Conservation (phyloP, 2,113 vertebrate genomes). For the Brachyistius frenatus region DNA sequence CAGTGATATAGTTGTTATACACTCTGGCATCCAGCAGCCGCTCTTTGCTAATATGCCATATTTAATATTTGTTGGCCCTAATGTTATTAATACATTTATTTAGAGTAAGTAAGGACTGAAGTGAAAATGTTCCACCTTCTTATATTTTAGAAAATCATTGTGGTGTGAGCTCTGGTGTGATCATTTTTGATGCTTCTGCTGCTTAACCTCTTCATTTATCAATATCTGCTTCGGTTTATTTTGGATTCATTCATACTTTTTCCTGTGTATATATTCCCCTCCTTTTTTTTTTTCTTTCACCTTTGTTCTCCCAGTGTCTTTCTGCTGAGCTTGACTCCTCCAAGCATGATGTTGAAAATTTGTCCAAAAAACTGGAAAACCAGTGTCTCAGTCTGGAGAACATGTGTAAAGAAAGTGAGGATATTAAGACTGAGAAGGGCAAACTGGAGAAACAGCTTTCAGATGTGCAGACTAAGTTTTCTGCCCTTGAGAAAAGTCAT, state of each 20-base stretch:
- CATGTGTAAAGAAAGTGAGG: constrained; percentile 83
- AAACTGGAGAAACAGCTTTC: constrained; percentile 83
- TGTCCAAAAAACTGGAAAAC: constrained; percentile 91
- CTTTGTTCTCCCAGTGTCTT: constrained; percentile 92
- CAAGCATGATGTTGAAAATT: constrained; percentile 90
- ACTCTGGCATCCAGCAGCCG: neutral
- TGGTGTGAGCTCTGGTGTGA: constrained; percentile 55
- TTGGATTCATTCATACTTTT: constrained; percentile 76
- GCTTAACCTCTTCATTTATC: constrained; percentile 71
- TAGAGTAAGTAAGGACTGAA: neutral
- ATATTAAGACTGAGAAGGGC: constrained; percentile 86
- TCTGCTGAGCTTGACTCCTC: constrained; percentile 92
- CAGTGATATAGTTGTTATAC: neutral
- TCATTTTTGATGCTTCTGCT: constrained; percentile 68
- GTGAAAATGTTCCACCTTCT: constrained; percentile 65
- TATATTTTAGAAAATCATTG: constrained; percentile 10
- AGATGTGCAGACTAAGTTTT: constrained; percentile 83
- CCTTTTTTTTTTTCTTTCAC: constrained; percentile 75
- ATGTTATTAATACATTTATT: neutral
- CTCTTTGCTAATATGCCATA: no score
- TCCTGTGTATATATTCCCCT: constrained; percentile 79
- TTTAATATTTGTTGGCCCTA: neutral
- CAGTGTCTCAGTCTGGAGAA: constrained; percentile 89
- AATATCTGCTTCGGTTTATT: constrained; percentile 73
- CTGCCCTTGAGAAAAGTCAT: constrained; percentile 79